phyloP scores from a whole-genome alignment of 2,797 vertebrate species.

The Lagocephalus sceleratus region DNA sequence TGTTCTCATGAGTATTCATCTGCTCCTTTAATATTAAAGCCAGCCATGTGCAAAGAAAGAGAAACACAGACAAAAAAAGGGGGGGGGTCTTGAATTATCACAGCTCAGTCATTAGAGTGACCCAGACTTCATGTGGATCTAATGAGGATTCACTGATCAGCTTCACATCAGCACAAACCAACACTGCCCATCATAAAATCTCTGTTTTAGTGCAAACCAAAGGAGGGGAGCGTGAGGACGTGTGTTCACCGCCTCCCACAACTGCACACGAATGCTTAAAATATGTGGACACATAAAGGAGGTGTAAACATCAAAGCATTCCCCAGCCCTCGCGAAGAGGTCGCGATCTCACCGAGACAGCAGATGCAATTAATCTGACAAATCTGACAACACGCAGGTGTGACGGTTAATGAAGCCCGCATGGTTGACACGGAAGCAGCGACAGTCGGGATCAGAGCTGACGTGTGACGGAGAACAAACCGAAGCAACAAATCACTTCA shows the following conservation, averaged over 20 bases:
- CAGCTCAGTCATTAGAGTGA: slow-evolving; percentile 7
- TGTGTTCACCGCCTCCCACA: background rate
- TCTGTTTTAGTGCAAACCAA: slow-evolving; percentile 13
- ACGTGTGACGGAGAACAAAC: slow-evolving; percentile 48
- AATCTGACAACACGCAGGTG: slow-evolving; percentile 33
- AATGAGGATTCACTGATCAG: slow-evolving; percentile 35
- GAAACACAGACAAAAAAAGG: slow-evolving; percentile 7
- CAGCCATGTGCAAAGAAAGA: slow-evolving; percentile 29
- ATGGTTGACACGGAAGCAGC: slow-evolving; percentile 24
- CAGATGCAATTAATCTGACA: slow-evolving; percentile 44
- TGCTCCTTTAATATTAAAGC: slow-evolving; percentile 28
- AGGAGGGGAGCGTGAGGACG: too few relatives aligned
- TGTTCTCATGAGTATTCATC: slow-evolving; percentile 55
- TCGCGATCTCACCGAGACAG: slow-evolving; percentile 30
- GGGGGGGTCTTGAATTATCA: background rate
- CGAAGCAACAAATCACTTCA: slow-evolving; percentile 66
- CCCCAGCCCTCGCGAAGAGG: slow-evolving; percentile 37
- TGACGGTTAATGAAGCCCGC: slow-evolving; percentile 12
- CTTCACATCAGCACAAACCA: slow-evolving; percentile 38
- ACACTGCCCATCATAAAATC: slow-evolving; percentile 50
- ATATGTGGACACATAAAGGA: slow-evolving; percentile 25
- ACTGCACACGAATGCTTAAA: slow-evolving; percentile 21
- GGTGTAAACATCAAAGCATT: slow-evolving; percentile 48
- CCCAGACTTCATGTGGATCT: background rate
- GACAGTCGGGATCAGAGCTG: slow-evolving; percentile 45